These are phyloP conservation scores for Steatornis caripensis DNA, from an alignment of 2,113 vertebrate genomes.

Conservation along the genomic window DNA sequence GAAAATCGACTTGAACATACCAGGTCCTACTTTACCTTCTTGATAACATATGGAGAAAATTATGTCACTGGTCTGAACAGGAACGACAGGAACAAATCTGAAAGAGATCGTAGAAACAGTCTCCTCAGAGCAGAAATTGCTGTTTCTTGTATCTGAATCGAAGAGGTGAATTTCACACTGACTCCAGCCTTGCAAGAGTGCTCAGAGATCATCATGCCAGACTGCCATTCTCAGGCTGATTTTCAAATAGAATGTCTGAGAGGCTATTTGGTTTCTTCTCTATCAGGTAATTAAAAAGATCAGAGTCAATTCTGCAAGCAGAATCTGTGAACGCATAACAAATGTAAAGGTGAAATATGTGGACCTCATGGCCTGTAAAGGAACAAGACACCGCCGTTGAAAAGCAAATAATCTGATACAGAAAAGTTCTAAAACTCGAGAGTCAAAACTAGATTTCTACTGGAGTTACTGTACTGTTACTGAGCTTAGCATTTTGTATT, in stretches of 20 bases:
- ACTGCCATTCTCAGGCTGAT: not conserved
- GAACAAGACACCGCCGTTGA: not conserved
- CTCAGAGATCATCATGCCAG: not conserved
- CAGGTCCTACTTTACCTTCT: not conserved
- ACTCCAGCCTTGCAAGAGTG: not conserved
- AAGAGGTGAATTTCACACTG: not conserved
- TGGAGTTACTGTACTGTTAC: not conserved
- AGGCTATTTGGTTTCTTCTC: not conserved
- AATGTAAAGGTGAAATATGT: not conserved
- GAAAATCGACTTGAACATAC: not conserved
- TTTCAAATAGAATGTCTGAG: not conserved
- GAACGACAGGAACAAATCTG: not conserved
- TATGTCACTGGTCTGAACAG: not conserved
- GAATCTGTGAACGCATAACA: not conserved
- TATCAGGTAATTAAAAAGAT: not conserved
- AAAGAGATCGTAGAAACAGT: not conserved
- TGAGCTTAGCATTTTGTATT: not conserved
- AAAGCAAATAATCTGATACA: not conserved
- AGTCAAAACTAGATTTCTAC: not conserved
- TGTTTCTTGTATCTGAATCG: not conserved
- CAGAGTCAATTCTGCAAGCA: not conserved
- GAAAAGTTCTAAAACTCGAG: not conserved
- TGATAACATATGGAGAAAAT: not conserved
- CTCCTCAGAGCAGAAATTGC: not conserved
- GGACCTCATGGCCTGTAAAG: not conserved